Evolutionary conservation across 64 coral and sea anemone genomes (phyloP), one percentile per base, ranked within the genome.

Genomic region (Montipora foliosa): DNA sequence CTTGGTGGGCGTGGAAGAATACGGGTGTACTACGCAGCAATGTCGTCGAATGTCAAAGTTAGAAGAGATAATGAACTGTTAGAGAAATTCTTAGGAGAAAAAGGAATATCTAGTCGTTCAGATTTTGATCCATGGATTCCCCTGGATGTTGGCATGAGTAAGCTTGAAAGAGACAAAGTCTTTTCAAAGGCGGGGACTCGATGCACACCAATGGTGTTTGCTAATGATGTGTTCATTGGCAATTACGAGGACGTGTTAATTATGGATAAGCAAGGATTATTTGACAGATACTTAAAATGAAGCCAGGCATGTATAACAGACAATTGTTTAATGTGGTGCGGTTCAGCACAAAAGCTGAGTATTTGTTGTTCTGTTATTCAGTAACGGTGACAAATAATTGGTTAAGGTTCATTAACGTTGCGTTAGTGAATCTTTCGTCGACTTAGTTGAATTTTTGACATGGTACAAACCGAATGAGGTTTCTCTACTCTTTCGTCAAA

Each of bases 171-270:
- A 74, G 89, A 99, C 6, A 94, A 92, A 55, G 88, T 99, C n/a
- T 92, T 99, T 49, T 77, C 90, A 71, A 91, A 72, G 52, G 98
- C 98, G 12, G 95, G 95, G 5, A 96, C 95, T 61, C 91, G 98
- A 25, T 44, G 80, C 2, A 93, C 95, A 0, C 98, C 98, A 5
- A 89, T 99, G 97, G 59, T 99, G 44, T 99, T 99, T 46, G 75
- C 96, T 67, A 92, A 99, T 90, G 74, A 96, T 37, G 83, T 73
- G 14, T 99, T 83, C 45, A 79, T 99, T 16, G 98, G 98, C 5
- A 77, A 91, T 12, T 99, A 94, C 78, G 98, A 99, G 85, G 98
- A 99, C 29, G 68, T 99, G 52, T 55, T 89, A 22, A 96, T 94
- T 58, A 92, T 99, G 95, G 98, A 99, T 67, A 92, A 92, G 70